Conservation (phyloP, 2,888 invertebrate species). For the Coremacera marginata region DNA sequence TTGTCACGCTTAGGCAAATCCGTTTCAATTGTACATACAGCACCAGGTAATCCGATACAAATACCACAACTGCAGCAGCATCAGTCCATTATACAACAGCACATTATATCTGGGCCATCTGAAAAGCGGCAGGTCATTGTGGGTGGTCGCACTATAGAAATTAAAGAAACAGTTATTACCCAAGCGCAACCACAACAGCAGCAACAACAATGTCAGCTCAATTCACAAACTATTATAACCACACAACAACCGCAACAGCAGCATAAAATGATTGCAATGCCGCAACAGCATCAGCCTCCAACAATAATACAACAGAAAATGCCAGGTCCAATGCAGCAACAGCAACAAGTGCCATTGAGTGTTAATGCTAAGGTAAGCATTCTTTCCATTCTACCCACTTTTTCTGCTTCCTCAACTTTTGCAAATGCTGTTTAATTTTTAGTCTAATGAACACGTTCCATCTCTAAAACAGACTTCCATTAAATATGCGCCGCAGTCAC, state of each 20-base stretch:
- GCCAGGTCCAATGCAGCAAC: constrained; percentile 47
- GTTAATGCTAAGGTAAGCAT: background rate
- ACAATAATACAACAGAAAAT: constrained; percentile 64
- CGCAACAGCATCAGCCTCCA: constrained; percentile 57
- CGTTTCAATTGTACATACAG: constrained; percentile 50
- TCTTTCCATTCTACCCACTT: background rate
- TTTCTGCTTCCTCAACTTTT: background rate
- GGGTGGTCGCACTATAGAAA: constrained; percentile 58
- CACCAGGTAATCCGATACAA: constrained; percentile 66
- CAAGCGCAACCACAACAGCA: constrained; percentile 55
- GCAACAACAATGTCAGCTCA: constrained; percentile 59
- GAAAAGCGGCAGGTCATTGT: constrained; percentile 63
- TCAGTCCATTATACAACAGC: constrained; percentile 66
- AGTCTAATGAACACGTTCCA: constrained; percentile 8
- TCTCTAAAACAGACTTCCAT: constrained; percentile 14
- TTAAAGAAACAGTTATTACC: constrained; percentile 64
- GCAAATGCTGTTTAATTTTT: constrained; percentile 2
- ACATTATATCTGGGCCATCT: constrained; percentile 62
- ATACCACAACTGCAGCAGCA: constrained; percentile 73
- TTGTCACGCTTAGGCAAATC: constrained; percentile 54
- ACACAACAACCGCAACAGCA: constrained; percentile 54
- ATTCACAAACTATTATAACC: constrained; percentile 64
- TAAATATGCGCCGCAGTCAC: constrained; percentile 14
- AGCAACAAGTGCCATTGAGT: constrained; percentile 23
- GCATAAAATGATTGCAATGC: constrained; percentile 34